phyloP scores from a whole-genome alignment of 2,113 vertebrate genomes.

The Elaphurus davidianus region DNA sequence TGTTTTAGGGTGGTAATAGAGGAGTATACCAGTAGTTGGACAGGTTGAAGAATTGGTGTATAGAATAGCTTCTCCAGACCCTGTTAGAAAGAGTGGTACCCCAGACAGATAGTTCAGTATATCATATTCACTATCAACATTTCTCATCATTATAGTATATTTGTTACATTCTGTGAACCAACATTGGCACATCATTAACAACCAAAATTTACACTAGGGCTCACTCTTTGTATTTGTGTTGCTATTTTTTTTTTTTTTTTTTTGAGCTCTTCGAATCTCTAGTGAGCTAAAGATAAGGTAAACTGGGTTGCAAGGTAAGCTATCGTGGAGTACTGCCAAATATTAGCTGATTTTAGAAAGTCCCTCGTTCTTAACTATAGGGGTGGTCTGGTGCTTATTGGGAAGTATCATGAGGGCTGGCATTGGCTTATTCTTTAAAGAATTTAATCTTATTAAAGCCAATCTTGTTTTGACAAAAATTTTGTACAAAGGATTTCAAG shows the following conservation, averaged over 20 bases:
- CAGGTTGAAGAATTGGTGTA: neutral
- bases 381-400: neutral
- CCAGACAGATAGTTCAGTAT: neutral
- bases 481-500: neutral
- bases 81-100: neutral
- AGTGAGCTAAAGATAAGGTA: neutral
- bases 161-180: neutral
- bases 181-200: neutral
- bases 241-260: neutral
- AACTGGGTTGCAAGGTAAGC: neutral
- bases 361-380: neutral
- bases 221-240: neutral
- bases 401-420: neutral
- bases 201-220: neutral
- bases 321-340: neutral
- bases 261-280: neutral
- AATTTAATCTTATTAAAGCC: neutral
- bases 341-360: neutral
- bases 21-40: neutral
- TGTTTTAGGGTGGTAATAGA: neutral
- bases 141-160: neutral
- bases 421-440: conserved; percentile 4
- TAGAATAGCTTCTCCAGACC: neutral
- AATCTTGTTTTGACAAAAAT: neutral
- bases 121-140: neutral